phyloP scores from a whole-genome alignment of 1,140 invertebrate species.

The Drosophila virilis region DNA sequence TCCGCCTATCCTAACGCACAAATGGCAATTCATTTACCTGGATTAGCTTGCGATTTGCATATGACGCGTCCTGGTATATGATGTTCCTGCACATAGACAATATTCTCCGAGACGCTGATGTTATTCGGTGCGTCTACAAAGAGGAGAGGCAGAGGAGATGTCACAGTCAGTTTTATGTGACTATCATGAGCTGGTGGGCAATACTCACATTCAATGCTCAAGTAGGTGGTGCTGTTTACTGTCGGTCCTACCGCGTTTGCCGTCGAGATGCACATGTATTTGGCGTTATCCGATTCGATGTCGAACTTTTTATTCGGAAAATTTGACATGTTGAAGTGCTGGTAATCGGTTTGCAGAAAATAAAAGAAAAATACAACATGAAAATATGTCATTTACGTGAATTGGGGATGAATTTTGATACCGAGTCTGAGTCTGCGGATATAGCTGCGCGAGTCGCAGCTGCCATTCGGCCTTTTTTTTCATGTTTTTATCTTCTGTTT shows the following conservation, averaged over 20 bases:
- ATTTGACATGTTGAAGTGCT: slow-evolving; percentile 89
- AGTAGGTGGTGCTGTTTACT: slow-evolving; percentile 91
- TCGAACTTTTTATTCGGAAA: slow-evolving; percentile 92
- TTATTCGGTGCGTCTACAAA: slow-evolving; percentile 93
- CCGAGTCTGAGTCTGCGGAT: not conserved
- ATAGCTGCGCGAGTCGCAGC: not conserved
- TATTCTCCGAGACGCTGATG: slow-evolving; percentile 89
- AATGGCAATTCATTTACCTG: slow-evolving; percentile 84
- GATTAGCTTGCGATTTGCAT: slow-evolving; percentile 91
- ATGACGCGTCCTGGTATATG: slow-evolving; percentile 90
- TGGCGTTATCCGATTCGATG: slow-evolving; percentile 90
- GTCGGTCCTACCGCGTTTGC: slow-evolving; percentile 89
- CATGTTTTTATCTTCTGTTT: not conserved
- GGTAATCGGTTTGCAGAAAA: slow-evolving; percentile 32
- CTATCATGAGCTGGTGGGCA: slow-evolving; percentile 1
- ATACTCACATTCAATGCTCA: slow-evolving; percentile 94
- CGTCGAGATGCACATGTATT: slow-evolving; percentile 93
- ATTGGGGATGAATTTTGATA: slow-evolving; percentile 19
- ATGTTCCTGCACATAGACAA: slow-evolving; percentile 91
- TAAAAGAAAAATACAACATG: slow-evolving; percentile 30
- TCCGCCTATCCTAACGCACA: not conserved
- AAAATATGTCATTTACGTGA: slow-evolving; percentile 37
- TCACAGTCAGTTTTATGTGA: slow-evolving; percentile 19
- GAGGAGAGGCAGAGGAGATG: slow-evolving; percentile 35
- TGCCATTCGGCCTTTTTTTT: slow-evolving; percentile 9